A percentile compares a stretch with the other conserved stretches of the same genome.
These are phyloP conservation scores for Gisinianus flammeolus DNA, from an alignment of 2,888 invertebrate species.

Conservation along the genomic window DNA sequence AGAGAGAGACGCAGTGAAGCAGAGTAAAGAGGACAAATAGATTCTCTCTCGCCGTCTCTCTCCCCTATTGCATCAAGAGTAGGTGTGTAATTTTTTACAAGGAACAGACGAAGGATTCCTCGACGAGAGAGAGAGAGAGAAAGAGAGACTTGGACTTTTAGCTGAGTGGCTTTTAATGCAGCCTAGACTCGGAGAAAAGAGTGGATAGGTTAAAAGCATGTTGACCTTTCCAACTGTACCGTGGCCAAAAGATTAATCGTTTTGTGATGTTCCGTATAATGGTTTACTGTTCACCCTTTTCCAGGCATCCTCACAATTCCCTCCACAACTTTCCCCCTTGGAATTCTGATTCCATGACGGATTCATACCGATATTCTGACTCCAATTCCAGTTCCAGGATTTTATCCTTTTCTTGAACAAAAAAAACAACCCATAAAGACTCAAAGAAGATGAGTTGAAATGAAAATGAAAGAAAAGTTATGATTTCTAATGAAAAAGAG, in stretches of 20 bases:
- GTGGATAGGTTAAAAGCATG: constrained; percentile 38
- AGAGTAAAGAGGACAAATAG: constrained; percentile 34
- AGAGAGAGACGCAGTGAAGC: constrained; percentile 5
- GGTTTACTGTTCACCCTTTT: constrained; percentile 27
- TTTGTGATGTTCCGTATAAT: constrained; percentile 29
- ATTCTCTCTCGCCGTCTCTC: not conserved
- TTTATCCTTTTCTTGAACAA: not conserved
- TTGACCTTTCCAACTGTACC: constrained; percentile 34
- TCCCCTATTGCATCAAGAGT: constrained; percentile 8
- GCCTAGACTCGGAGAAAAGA: not conserved
- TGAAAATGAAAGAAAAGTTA: too few species aligned
- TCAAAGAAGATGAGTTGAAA: too few species aligned
- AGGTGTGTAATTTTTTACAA: constrained; percentile 27
- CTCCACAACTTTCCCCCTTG: not conserved
- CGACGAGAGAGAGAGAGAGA: not conserved
- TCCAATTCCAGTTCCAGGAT: not conserved
- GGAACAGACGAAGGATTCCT: not conserved
- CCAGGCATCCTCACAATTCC: not conserved
- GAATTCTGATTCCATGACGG: not conserved
- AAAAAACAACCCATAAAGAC: not conserved
- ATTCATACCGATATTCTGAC: not conserved
- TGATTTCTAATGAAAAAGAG: too few species aligned
- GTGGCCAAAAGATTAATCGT: constrained; percentile 39
- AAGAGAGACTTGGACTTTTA: constrained; percentile 12
- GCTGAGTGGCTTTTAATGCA: constrained; percentile 41